These are phyloP conservation scores for Propsilocerus akamusi DNA, from an alignment of 1,140 invertebrate genomes.

Conservation along the genomic window DNA sequence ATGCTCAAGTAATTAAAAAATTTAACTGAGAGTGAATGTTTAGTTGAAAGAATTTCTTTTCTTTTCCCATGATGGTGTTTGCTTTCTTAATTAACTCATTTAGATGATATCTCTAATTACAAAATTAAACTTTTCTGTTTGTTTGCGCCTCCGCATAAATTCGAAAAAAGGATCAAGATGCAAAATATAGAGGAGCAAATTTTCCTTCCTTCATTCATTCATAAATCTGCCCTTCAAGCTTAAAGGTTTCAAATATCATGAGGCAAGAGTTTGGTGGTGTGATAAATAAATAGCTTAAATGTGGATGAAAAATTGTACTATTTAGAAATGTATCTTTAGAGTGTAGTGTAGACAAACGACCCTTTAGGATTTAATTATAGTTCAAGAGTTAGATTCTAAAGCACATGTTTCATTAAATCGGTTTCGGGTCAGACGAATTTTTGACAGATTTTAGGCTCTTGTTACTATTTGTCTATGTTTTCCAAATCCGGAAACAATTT, in stretches of 20 bases:
- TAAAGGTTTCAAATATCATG: neutral
- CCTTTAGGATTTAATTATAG: neutral
- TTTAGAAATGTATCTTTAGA: neutral
- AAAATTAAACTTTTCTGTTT: conserved; percentile 2
- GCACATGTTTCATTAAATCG: too few relatives aligned
- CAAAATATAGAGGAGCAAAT: neutral
- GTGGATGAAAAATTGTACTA: too few relatives aligned
- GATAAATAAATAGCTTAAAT: too few relatives aligned
- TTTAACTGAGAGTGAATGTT: neutral
- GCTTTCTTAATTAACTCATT: conserved; percentile 3
- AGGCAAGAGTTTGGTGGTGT: too few relatives aligned
- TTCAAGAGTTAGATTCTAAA: neutral
- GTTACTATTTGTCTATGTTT: too few relatives aligned
- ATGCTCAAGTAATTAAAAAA: too few relatives aligned
- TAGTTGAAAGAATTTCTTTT: neutral
- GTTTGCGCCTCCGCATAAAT: neutral
- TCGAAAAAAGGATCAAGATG: neutral
- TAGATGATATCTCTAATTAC: neutral
- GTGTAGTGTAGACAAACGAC: neutral
- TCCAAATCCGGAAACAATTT: too few relatives aligned
- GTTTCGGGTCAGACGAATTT: too few relatives aligned
- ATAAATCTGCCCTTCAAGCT: neutral
- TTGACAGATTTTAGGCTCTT: too few relatives aligned
- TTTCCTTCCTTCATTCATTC: neutral
- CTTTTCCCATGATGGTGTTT: neutral